A percentile compares a stretch with the other conserved stretches of the same genome.
These are phyloP conservation scores for Micromussa lordhowensis DNA, from an alignment of 92 coral and sea anemone genomes.

Conservation along the genomic window DNA sequence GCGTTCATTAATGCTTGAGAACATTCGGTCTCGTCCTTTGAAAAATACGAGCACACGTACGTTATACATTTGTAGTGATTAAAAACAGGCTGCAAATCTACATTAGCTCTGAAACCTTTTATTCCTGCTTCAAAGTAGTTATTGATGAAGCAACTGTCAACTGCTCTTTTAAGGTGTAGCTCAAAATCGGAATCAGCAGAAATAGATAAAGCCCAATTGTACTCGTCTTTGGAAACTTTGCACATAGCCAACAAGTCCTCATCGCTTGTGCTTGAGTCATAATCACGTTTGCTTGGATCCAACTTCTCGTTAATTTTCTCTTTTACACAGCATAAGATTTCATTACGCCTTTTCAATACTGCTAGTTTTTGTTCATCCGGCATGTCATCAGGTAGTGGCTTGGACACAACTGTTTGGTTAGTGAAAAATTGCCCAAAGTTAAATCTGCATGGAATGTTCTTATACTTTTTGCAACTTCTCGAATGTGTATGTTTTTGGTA, in stretches of 20 bases:
- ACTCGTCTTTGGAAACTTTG: neutral
- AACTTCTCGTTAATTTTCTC: conserved; percentile 53
- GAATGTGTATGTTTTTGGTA: conserved; percentile 48
- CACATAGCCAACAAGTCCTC: neutral
- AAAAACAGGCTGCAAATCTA: neutral
- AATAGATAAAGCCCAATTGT: neutral
- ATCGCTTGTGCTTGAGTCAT: neutral
- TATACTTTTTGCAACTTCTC: conserved; percentile 28
- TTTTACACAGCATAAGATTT: conserved; percentile 48
- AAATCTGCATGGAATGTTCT: conserved; percentile 28
- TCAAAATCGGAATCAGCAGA: neutral
- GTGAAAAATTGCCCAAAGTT: conserved; percentile 55
- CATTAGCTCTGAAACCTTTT: neutral
- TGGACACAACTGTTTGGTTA: conserved; percentile 26
- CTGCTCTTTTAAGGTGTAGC: conserved; percentile 12
- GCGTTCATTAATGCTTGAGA: neutral
- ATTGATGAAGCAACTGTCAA: neutral
- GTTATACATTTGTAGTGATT: no score
- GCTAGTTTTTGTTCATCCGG: neutral
- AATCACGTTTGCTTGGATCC: conserved; percentile 27
- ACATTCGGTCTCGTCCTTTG: no score
- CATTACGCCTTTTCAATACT: conserved; percentile 22
- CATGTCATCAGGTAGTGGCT: conserved; percentile 31
- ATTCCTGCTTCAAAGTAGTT: neutral
- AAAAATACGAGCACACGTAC: no score